Conservation (phyloP, 2,888 invertebrate genomes). For the Eupithecia abbreviata region DNA sequence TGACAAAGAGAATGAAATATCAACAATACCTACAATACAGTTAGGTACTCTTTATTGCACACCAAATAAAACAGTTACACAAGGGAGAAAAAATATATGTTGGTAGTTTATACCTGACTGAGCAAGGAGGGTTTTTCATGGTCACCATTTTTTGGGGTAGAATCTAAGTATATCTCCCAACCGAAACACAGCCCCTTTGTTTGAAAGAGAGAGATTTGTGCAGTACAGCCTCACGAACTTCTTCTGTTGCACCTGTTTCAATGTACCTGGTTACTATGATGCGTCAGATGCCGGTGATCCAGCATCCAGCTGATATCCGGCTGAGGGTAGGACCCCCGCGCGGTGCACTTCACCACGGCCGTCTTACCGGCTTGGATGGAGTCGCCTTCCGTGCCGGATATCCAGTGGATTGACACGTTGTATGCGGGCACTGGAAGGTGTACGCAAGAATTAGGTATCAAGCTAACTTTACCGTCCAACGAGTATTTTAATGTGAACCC, state of each 20-base stretch:
- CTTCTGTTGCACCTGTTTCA: not conserved
- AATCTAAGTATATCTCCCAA: not conserved
- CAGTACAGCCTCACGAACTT: not conserved
- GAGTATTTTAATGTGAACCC: no score
- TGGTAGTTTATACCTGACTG: not conserved
- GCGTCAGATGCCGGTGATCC: slow-evolving; percentile 72
- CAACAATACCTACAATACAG: no score
- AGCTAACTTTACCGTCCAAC: not conserved
- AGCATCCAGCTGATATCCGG: slow-evolving; percentile 80
- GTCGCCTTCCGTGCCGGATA: slow-evolving; percentile 67
- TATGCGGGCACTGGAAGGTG: slow-evolving; percentile 69
- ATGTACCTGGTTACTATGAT: slow-evolving; percentile 75
- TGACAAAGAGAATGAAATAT: not conserved
- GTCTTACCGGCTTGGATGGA: slow-evolving; percentile 66
- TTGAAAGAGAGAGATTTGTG: not conserved
- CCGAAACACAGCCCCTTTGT: not conserved
- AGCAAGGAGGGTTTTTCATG: not conserved
- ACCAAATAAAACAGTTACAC: no score
- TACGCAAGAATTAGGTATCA: not conserved
- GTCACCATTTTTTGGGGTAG: not conserved
- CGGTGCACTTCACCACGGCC: slow-evolving; percentile 73
- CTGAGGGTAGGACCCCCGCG: slow-evolving; percentile 74
- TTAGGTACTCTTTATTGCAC: no score
- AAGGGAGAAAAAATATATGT: no score
- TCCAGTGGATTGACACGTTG: slow-evolving; percentile 76